These are phyloP conservation scores for Tor tambroides DNA, from an alignment of 2,113 vertebrate genomes.

Conservation along the genomic window DNA sequence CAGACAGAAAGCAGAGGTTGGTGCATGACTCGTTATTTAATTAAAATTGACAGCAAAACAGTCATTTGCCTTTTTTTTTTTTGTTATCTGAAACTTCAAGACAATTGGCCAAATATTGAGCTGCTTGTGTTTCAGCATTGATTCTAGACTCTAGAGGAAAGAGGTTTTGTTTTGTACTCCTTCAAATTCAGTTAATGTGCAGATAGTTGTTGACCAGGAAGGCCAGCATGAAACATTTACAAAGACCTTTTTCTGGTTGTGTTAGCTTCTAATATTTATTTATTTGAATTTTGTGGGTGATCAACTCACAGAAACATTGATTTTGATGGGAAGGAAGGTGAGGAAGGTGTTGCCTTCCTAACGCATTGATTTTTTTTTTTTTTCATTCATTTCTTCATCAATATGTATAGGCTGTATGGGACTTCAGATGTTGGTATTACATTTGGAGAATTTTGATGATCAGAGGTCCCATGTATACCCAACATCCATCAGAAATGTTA, in stretches of 20 bases:
- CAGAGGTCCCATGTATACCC: not conserved
- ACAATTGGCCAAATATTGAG: constrained; percentile 2
- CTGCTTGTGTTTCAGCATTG: not conserved
- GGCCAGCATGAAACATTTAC: constrained; percentile 4
- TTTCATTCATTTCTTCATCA: not conserved
- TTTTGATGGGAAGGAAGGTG: not conserved
- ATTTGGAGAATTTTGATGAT: not conserved
- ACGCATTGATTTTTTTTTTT: not conserved
- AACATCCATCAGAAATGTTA: not conserved
- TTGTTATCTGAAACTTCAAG: constrained; percentile 31
- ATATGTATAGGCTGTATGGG: not conserved
- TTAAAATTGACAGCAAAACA: constrained; percentile 27
- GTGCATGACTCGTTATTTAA: constrained; percentile 43
- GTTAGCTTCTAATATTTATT: not conserved
- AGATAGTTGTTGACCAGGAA: not conserved
- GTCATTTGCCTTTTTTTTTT: not conserved
- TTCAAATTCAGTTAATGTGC: not conserved
- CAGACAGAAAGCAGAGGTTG: constrained; percentile 38
- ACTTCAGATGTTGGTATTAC: no score
- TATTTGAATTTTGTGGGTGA: not conserved
- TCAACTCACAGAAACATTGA: not conserved
- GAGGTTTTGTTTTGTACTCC: not conserved
- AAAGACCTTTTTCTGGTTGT: not conserved
- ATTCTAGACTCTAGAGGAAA: not conserved
- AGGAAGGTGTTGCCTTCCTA: not conserved